phyloP scores from a whole-genome alignment of 2,113 vertebrate genomes.

The Labrus mixtus region DNA sequence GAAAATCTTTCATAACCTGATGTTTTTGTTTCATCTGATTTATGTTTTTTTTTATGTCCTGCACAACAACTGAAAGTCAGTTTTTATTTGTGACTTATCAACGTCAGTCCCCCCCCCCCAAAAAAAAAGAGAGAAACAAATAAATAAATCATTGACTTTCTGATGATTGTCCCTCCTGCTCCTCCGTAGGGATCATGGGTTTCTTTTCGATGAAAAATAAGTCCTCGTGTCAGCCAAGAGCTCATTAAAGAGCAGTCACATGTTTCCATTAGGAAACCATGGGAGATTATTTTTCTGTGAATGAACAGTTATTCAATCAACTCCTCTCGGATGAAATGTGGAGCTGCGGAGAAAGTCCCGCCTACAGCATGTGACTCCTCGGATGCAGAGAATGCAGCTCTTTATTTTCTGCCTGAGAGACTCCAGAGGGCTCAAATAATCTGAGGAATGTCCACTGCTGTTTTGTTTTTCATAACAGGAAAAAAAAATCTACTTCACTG shows the following conservation, averaged over 20 bases:
- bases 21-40: too few relatives aligned
- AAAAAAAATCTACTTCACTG: too few relatives aligned
- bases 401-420: not conserved
- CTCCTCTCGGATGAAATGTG: not conserved
- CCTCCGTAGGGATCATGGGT: not conserved
- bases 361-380: conserved; percentile 24
- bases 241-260: not conserved
- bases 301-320: not conserved
- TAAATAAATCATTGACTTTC: too few relatives aligned
- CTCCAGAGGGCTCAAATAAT: not conserved
- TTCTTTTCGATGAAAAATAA: not conserved
- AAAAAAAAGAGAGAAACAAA: too few relatives aligned
- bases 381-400: not conserved
- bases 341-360: not conserved
- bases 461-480: not conserved
- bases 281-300: not conserved
- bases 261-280: not conserved
- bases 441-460: conserved; percentile 1
- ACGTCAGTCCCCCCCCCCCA: too few relatives aligned
- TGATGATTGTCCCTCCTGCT: not conserved
- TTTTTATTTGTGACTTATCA: too few relatives aligned
- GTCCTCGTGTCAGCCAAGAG: not conserved
- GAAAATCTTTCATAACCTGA: too few relatives aligned
- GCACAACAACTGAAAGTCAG: too few relatives aligned
- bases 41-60: too few relatives aligned